Conservation (phyloP, 2,888 invertebrate genomes). For the Dolichopus griseipennis region DNA sequence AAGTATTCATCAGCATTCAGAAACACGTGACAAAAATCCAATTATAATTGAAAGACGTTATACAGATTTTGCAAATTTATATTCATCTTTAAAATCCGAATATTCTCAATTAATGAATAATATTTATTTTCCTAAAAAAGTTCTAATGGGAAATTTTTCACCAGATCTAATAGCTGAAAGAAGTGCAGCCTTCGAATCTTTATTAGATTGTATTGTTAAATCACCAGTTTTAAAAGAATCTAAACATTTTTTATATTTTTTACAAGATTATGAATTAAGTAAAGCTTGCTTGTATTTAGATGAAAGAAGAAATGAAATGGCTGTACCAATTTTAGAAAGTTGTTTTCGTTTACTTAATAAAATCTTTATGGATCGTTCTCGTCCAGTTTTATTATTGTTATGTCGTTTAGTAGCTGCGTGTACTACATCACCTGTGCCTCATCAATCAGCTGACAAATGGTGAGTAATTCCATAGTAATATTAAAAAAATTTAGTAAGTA, state of each 20-base stretch:
- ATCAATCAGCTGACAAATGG: constrained; percentile 56
- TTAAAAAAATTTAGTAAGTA: neutral
- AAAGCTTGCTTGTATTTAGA: constrained; percentile 51
- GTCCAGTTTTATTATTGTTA: constrained; percentile 55
- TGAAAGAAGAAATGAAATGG: constrained; percentile 51
- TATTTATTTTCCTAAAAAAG: constrained; percentile 60
- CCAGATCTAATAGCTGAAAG: constrained; percentile 56
- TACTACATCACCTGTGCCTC: constrained; percentile 46
- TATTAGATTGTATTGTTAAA: constrained; percentile 50
- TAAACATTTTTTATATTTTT: constrained; percentile 50
- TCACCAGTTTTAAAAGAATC: constrained; percentile 52
- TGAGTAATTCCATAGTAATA: constrained; percentile 44
- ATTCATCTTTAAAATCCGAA: constrained; percentile 52
- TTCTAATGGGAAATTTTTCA: constrained; percentile 61
- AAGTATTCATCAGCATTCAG: neutral
- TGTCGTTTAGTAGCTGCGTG: constrained; percentile 58
- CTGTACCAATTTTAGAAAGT: constrained; percentile 56
- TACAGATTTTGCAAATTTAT: constrained; percentile 61
- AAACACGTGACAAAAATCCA: constrained; percentile 48
- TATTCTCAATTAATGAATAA: constrained; percentile 48
- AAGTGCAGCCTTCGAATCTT: constrained; percentile 55
- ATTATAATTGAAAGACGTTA: constrained; percentile 61
- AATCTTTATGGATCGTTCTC: constrained; percentile 55
- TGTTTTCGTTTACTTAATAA: constrained; percentile 58
- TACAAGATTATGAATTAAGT: constrained; percentile 56